Evolutionary conservation across 2,888 invertebrate genomes (phyloP).

Genomic region (Gortyna flavago): DNA sequence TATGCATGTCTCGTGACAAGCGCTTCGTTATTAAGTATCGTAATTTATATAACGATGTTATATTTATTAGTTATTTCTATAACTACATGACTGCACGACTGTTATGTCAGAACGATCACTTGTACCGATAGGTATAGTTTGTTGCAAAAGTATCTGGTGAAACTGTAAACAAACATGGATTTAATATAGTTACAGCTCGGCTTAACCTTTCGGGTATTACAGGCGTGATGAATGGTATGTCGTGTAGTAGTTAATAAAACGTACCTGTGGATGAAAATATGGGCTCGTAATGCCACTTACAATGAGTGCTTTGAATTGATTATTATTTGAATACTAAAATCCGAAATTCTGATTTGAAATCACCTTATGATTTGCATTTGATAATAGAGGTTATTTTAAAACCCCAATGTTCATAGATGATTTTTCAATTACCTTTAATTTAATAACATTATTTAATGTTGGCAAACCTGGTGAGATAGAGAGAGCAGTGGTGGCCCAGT

Average conservation of each 20-base stretch:
- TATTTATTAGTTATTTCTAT: conserved; percentile 20
- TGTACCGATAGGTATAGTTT: background rate
- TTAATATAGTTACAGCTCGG: no score
- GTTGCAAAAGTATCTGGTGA: background rate
- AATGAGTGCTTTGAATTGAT: background rate
- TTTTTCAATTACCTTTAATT: background rate
- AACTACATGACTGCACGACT: conserved; percentile 22
- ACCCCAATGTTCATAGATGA: background rate
- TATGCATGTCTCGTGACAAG: conserved; percentile 42
- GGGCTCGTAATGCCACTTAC: background rate
- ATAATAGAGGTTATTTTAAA: background rate
- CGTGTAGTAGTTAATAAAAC: no score
- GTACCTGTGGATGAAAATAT: background rate
- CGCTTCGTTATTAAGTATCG: background rate
- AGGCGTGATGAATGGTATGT: no score
- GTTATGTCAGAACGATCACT: conserved; percentile 33
- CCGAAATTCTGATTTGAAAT: background rate
- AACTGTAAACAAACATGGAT: background rate
- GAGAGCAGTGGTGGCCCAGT: no score
- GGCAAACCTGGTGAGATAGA: background rate
- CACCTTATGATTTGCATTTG: background rate
- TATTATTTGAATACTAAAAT: no score
- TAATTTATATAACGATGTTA: conserved; percentile 33
- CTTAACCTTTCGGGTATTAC: no score
- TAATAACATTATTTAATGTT: background rate